Evolutionary conservation across 2,113 vertebrate species (phyloP), one percentile per base, ranked within the genome.

Genomic region (Spilogale gracilis): DNA sequence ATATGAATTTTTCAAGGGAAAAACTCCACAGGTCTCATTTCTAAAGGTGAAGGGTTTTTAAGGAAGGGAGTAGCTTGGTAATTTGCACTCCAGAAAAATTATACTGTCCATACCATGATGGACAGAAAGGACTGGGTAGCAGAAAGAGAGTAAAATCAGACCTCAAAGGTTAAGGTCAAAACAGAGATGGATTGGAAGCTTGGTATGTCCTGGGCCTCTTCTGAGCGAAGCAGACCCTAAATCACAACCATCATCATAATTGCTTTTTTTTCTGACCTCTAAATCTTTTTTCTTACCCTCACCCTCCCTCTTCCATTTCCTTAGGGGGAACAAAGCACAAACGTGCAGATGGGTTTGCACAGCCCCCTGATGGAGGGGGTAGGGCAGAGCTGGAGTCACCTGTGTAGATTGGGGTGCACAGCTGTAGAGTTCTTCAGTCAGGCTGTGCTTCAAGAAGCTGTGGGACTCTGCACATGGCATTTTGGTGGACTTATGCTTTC

Each of bases 401-500:
- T 10, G 9, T 45, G 7, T 69, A 94, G 9, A 79, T 5, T 9
- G 27, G 52, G 9, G 13, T 54, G 23, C n/a, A 84, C 54, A 71
- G 38, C 45, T 61, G 12, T 10, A 16, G n/a, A 32, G 69, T 52
- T 21, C 45, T 56, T 71, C 74, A 48, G 4, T 92, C 80, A 81
- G 61, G 25, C 90, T 80, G 8, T 78, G 52, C 67, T 79, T 56
- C 30, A 9, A 32, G 30, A 38, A 18, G 50, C 84, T 78, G 32
- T 6, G 6, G 50, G 76, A 84, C 14, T 81, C 38, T 87, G 43
- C 60, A 94, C 76, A 81, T 85, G 69, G 71, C 69, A 85, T 94
- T 89, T 89, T 89, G 63, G 71, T 90, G 91, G 91, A 88, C 91
- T 94, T 94, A 87, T 25, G 76, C 60, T 92, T 96, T 65, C 65